Evolutionary conservation across 2,888 invertebrate genomes (phyloP).

Genomic region (Nasonia oneida): DNA sequence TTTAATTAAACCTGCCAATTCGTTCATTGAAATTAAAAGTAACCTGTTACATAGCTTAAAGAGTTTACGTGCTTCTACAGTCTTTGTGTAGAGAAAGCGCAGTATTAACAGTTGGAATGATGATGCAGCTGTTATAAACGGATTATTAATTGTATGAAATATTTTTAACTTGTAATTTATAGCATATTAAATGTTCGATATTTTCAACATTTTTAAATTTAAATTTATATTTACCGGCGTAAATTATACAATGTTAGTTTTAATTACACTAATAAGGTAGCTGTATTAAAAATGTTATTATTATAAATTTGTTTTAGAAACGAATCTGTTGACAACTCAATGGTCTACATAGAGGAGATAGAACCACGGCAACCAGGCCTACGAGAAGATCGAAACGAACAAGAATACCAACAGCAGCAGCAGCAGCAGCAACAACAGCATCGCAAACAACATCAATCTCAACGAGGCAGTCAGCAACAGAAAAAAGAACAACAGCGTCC

Average conservation of each 20-base stretch:
- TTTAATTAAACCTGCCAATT: constrained; percentile 1
- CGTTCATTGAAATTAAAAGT: constrained; percentile 3
- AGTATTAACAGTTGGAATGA: background rate
- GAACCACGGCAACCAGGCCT: background rate
- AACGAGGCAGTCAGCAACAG: background rate
- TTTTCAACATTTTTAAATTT: too few species aligned
- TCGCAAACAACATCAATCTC: constrained; percentile 1
- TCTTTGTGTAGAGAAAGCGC: background rate
- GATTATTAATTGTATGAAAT: background rate
- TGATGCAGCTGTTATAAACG: background rate
- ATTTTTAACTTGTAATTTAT: too few species aligned
- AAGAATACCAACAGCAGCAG: background rate
- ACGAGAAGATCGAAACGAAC: background rate
- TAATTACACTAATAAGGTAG: too few species aligned
- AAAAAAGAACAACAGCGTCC: background rate
- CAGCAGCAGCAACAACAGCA: background rate
- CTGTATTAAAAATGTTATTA: background rate
- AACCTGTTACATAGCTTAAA: constrained; percentile 18
- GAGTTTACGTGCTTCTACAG: constrained; percentile 3
- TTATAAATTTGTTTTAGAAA: background rate
- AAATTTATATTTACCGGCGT: too few species aligned
- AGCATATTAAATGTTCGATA: too few species aligned
- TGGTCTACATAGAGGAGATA: background rate
- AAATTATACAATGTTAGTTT: too few species aligned
- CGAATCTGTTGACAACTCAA: background rate